phyloP scores from a whole-genome alignment of 2,113 vertebrate species.

The Pipa parva region DNA sequence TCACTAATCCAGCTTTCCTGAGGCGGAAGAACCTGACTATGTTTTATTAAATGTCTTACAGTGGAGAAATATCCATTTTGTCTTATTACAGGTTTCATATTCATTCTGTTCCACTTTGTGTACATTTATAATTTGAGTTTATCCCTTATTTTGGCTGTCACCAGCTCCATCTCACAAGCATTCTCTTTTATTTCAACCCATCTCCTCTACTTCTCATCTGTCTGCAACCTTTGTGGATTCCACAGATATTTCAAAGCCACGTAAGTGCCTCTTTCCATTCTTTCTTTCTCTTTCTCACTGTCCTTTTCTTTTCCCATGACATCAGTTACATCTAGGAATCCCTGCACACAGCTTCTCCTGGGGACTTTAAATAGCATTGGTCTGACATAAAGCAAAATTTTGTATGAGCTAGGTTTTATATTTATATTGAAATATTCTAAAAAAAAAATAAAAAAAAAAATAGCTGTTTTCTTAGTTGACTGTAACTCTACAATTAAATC shows the following conservation, averaged over 20 bases:
- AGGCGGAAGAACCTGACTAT: background rate
- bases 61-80: background rate
- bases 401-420: too few relatives aligned
- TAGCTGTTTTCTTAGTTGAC: too few relatives aligned
- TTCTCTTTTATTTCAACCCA: conserved; percentile 62
- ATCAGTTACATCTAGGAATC: conserved; percentile 2
- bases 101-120: conserved; percentile 37
- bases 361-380: background rate
- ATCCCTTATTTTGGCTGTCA: conserved; percentile 38
- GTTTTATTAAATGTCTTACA: too few relatives aligned
- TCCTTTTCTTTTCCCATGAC: conserved; percentile 6
- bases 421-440: too few relatives aligned
- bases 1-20: background rate
- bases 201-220: conserved; percentile 67
- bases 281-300: conserved; percentile 44
- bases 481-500: too few relatives aligned
- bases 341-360: background rate
- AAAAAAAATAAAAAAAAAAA: too few relatives aligned
- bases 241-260: conserved; percentile 83
- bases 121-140: conserved; percentile 30
- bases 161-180: conserved; percentile 57
- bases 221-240: conserved; percentile 77
- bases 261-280: conserved; percentile 81
- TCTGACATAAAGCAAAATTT: background rate
- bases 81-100: background rate